Evolutionary conservation across 1,140 invertebrate species (phyloP).

Genomic region (Drosophila orosa): DNA sequence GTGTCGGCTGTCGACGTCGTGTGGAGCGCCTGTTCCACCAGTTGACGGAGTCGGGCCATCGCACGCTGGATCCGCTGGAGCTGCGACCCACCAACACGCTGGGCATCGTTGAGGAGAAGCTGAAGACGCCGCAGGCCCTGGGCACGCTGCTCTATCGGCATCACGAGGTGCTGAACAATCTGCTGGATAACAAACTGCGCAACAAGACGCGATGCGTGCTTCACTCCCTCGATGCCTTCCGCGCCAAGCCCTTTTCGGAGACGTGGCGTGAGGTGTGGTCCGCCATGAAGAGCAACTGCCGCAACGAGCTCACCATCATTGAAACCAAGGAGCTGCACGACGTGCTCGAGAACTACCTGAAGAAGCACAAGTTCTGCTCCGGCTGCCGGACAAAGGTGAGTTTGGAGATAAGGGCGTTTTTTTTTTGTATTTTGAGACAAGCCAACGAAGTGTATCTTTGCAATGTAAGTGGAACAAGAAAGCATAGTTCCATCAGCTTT

Average conservation of each 20-base stretch:
- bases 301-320: constrained; percentile 93
- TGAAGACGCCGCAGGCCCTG: constrained; percentile 90
- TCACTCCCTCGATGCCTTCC: constrained; percentile 94
- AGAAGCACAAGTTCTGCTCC: constrained; percentile 96
- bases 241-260: constrained; percentile 88
- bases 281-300: constrained; percentile 92
- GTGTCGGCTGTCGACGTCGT: constrained; percentile 95
- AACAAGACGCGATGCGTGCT: constrained; percentile 94
- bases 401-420: background rate
- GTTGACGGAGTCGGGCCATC: constrained; percentile 91
- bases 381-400: constrained; percentile 95
- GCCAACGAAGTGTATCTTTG: background rate
- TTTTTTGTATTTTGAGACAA: background rate
- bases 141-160: constrained; percentile 94
- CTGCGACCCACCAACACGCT: constrained; percentile 89
- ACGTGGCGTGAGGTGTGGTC: constrained; percentile 94
- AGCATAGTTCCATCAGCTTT: background rate
- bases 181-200: constrained; percentile 93
- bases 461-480: background rate
- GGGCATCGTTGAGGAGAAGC: constrained; percentile 91
- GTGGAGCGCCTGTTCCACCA: constrained; percentile 94
- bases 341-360: constrained; percentile 94
- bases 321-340: constrained; percentile 92
- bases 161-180: constrained; percentile 90
- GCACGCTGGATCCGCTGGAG: constrained; percentile 92